Base-by-base conservation (phyloP, 2,113 vertebrate genomes). In the Poeciliopsis turrubarensis region DNA sequence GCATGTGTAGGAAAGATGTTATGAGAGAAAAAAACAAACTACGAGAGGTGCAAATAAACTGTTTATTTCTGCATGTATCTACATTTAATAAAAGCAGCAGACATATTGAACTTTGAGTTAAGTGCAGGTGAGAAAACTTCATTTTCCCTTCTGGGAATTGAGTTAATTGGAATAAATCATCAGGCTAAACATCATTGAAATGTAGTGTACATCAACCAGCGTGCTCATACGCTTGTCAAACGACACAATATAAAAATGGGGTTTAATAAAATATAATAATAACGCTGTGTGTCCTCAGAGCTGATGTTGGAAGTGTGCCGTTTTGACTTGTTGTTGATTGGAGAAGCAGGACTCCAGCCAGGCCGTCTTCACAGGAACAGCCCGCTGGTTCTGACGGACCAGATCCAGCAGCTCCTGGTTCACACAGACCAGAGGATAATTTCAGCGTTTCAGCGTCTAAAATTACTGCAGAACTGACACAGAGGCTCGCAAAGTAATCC, bases 321-420 rank as follows among this genome's bases (percentile, higher is more conserved):
- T 72, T 83, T 70, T 25, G 75, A 95, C 89, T 79, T 68, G 83
- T 19, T 54, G 80, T 51, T 95, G 95, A 78, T 86, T 88, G 72
- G 88, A 92, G 81, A 95, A 95, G 81, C 95, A 95, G 75, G 92
- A 85, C 70, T 95, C 93, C 30, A 95, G 85, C 95, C 95, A 95
- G 61, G 65, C 72, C 79, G 77, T 93, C 79, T 92, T 83, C 15
- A 95, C 93, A 1, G 88, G 67, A 4, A 93, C 68, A 0, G 87
- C 92, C 80, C 85, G 77, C 1, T 84, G 30, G 80, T 89, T 84
- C 63, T 81, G 87, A 37, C 5, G 3, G 71, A 87, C 17, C 63
- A 95, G 70, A n/a, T 89, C 90, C 84, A 47, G 69, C 6, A 95
- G 90, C 67, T 95, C 95, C 95, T 95, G 81, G 1, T 19, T 32